Evolutionary conservation across 2,797 vertebrate genomes (phyloP).

Genomic region (Ispidina picta): DNA sequence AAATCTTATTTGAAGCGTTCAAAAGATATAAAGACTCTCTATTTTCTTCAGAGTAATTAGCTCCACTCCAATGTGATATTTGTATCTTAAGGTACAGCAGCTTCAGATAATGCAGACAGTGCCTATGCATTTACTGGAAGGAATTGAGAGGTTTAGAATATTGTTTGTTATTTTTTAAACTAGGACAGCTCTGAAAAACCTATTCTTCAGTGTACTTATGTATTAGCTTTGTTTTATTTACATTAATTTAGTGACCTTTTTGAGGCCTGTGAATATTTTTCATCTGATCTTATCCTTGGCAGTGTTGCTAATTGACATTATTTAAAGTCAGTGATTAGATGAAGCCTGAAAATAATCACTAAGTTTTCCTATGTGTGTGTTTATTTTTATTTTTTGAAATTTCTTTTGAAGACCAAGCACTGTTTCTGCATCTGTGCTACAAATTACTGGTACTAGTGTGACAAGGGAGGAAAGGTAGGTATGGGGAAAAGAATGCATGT

Average conservation of each 20-base stretch:
- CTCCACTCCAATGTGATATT: background rate
- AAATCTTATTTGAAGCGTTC: conserved; percentile 14
- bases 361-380: background rate
- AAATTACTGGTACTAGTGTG: background rate
- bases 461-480: background rate
- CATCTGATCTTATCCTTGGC: background rate
- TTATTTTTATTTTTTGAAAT: no score
- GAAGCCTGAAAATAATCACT: background rate
- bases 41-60: background rate
- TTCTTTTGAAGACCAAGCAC: no score
- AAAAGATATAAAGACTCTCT: conserved; percentile 4
- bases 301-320: background rate
- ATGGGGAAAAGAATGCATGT: background rate
- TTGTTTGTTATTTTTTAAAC: background rate
- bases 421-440: no score
- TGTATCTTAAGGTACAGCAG: background rate
- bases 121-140: background rate
- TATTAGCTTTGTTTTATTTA: background rate
- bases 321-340: background rate
- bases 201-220: background rate
- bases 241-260: background rate
- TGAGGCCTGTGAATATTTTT: background rate
- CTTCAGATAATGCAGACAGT: background rate
- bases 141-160: background rate
- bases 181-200: background rate